Evolutionary conservation across 2,888 invertebrate genomes (phyloP), one percentile per base, ranked within the genome.

Genomic region (Mantis religiosa): DNA sequence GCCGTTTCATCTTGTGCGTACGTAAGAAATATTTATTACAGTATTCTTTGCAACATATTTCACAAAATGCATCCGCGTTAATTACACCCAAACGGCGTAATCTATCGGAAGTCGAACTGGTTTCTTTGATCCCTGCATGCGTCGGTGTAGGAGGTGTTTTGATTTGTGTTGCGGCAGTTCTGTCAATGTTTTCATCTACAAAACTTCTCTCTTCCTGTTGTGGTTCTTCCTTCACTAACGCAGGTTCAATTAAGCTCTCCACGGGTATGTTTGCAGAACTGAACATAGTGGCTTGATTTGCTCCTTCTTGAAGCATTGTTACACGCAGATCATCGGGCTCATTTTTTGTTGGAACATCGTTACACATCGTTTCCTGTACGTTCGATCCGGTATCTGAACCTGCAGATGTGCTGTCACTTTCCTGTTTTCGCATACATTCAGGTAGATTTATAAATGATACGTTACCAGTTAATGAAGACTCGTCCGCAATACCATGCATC

Each of bases 1-100:
- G 99, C n/a, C 97, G 95, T 92, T 98, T 97, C 94, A 97, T 96
- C 92, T 98, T 98, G 93, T 99, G 99, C 86, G 98, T 97, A 88
- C 97, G 95, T 84, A 99, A 94, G 92, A 98, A 98, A 92, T 98
- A 98, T 93, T 98, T 98, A 92, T 98, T 98, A 93, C 97, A 98
- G 92, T 98, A 98, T 93, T 98, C 98, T 92, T 98, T 98, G 93
- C 97, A 97, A 93, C 98, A 98, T 89, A 98, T 95, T 93, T 98
- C 98, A 93, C 98, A 98, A 93, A 97, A 98, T n/a, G 98, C 97
- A 92, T 98, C 98, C 1, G 97, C 96, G 93, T 97, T 97, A 91
- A 96, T 95, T 71, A 98, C 97, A 82, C 98, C 98, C 89, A 98
- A 94, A 89, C 96, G 95, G 41, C 96, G 95, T 81, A 97, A 93